Percentiles rank a stretch among this genome's conserved stretches.
These are phyloP conservation scores for Germaria angustata DNA, from an alignment of 2,888 invertebrate genomes.

Conservation along the genomic window DNA sequence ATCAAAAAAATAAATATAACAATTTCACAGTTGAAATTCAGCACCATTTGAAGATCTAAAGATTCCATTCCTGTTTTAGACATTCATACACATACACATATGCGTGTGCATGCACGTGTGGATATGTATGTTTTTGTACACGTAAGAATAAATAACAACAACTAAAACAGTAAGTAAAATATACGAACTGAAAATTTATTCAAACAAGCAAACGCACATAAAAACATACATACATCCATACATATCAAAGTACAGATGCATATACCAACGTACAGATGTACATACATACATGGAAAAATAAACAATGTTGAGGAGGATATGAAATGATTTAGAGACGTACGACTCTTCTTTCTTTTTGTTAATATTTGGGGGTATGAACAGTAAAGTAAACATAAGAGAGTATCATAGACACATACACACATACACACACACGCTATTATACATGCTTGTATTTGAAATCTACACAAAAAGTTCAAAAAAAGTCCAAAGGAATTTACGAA, in stretches of 20 bases:
- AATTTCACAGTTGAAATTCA: too few relatives aligned
- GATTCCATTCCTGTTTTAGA: too few relatives aligned
- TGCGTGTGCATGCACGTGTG: too few relatives aligned
- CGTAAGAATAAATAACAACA: background rate
- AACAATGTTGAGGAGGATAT: conserved; percentile 27
- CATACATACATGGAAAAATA: background rate
- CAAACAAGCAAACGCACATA: background rate
- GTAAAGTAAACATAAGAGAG: conserved; percentile 16
- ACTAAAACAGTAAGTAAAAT: background rate
- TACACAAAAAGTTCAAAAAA: conserved; percentile 16
- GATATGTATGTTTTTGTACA: too few relatives aligned
- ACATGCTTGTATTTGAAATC: background rate
- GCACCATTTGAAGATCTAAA: too few relatives aligned
- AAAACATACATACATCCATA: background rate
- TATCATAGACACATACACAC: too few relatives aligned
- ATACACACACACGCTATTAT: background rate
- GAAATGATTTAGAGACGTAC: conserved; percentile 35
- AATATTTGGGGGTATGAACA: conserved; percentile 32
- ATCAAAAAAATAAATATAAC: too few relatives aligned
- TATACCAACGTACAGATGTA: background rate
- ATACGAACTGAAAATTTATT: background rate
- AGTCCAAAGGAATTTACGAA: conserved; percentile 35
- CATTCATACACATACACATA: too few relatives aligned
- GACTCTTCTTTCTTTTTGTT: conserved; percentile 8
- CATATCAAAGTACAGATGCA: background rate